These are phyloP conservation scores for Octodon degus DNA, from an alignment of 2,113 vertebrate species.

Conservation along the genomic window DNA sequence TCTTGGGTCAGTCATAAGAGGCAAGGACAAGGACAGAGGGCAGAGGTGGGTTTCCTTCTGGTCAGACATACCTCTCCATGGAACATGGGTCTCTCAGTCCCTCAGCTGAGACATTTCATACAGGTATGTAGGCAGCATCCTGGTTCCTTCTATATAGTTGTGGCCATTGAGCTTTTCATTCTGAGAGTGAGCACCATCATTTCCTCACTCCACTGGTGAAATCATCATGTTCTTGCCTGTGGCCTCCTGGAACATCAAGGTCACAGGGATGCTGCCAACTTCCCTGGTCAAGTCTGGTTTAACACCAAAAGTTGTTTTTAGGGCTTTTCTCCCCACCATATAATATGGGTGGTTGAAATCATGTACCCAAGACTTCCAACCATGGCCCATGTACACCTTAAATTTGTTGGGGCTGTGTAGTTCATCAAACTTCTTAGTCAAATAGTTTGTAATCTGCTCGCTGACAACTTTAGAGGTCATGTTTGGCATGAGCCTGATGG, in stretches of 20 bases:
- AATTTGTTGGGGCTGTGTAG: constrained; percentile 94
- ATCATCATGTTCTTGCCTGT: constrained; percentile 98
- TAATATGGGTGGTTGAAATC: constrained; percentile 98
- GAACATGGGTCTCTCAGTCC: constrained; percentile 55
- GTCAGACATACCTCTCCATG: rapidly evolving
- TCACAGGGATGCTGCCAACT: constrained; percentile 97
- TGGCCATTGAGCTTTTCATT: constrained; percentile 97
- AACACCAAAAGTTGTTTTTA: constrained; percentile 96
- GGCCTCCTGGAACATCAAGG: constrained; percentile 97
- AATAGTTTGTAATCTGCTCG: constrained; percentile 91
- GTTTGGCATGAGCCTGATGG: constrained; percentile 95
- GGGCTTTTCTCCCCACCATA: constrained; percentile 85
- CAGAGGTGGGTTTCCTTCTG: not conserved
- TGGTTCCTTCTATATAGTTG: constrained; percentile 96
- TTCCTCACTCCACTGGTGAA: constrained; percentile 94
- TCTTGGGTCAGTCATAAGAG: not conserved
- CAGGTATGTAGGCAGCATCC: constrained; percentile 95
- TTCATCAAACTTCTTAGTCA: constrained; percentile 92
- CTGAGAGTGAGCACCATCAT: constrained; percentile 98
- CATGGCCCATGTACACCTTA: constrained; percentile 91
- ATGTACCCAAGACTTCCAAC: constrained; percentile 96
- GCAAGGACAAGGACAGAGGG: not conserved
- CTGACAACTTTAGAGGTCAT: constrained; percentile 94
- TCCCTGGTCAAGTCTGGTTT: constrained; percentile 97
- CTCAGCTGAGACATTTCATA: constrained; percentile 94